Percentiles rank a stretch among this genome's conserved stretches.
phyloP scores from a whole-genome alignment of 2,888 invertebrate species.

The Fragum whitleyi region DNA sequence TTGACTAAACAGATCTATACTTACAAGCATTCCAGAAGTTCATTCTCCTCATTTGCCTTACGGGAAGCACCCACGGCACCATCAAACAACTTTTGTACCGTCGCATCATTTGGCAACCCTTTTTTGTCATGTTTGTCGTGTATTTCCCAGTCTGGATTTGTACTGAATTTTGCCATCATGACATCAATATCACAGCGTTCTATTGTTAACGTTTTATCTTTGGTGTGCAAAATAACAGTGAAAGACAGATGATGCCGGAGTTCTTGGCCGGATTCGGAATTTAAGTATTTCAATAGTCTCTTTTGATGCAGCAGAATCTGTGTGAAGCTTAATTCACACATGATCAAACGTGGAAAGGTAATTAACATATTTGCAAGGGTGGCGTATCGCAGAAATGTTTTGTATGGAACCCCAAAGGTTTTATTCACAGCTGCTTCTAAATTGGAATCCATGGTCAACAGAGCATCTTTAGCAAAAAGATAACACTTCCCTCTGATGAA shows the following conservation, averaged over 20 bases:
- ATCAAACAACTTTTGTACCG: background rate
- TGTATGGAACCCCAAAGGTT: slow-evolving; percentile 12
- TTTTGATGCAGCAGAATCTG: slow-evolving; percentile 26
- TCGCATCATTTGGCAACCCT: slow-evolving; percentile 8
- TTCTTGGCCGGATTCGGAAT: slow-evolving; percentile 5
- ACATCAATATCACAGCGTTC: slow-evolving; percentile 19
- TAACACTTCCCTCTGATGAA: slow-evolving; percentile 17
- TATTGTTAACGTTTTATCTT: slow-evolving; percentile 19
- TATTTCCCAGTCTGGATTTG: slow-evolving; percentile 22
- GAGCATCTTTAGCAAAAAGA: slow-evolving; percentile 24
- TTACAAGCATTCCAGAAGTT: slow-evolving; percentile 3
- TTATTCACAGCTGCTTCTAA: slow-evolving; percentile 23
- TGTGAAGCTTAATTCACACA: slow-evolving; percentile 24
- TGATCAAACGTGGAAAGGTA: slow-evolving; percentile 14
- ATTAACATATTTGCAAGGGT: slow-evolving; percentile 16
- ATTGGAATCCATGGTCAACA: slow-evolving; percentile 8
- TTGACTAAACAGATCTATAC: slow-evolving; percentile 8
- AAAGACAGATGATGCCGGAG: slow-evolving; percentile 21
- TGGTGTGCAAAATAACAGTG: slow-evolving; percentile 9
- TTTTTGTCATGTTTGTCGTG: slow-evolving; percentile 17
- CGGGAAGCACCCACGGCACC: background rate
- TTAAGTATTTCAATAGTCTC: slow-evolving; percentile 17
- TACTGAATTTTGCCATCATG: slow-evolving; percentile 17
- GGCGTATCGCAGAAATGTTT: slow-evolving; percentile 21
- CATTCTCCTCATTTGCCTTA: slow-evolving; percentile 11